Percentiles rank a stretch among this genome's conserved stretches.
These are phyloP conservation scores for Notodonta ziczac DNA, from an alignment of 2,888 invertebrate species.

Conservation along the genomic window DNA sequence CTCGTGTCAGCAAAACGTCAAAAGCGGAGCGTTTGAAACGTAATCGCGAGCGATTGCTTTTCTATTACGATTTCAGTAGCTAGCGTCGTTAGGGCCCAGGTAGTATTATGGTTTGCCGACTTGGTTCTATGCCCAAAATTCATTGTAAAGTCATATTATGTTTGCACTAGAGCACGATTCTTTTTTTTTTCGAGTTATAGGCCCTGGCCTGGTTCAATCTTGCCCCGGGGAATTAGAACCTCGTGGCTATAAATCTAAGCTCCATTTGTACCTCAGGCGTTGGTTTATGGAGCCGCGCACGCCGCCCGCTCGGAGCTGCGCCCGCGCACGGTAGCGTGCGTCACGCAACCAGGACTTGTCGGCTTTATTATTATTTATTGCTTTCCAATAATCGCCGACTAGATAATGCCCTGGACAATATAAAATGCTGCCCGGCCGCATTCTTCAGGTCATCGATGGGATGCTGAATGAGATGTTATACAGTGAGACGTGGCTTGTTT, in stretches of 20 bases:
- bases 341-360: constrained; percentile 72
- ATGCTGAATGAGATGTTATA: constrained; percentile 48
- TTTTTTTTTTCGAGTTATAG: too few relatives aligned
- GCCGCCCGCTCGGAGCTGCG: constrained; percentile 33
- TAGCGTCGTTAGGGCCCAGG: too few relatives aligned
- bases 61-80: too few relatives aligned
- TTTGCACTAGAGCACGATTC: too few relatives aligned
- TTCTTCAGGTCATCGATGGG: constrained; percentile 42
- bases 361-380: constrained; percentile 82
- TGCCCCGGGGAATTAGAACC: too few relatives aligned
- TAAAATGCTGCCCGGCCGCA: constrained; percentile 54
- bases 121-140: too few relatives aligned
- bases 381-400: constrained; percentile 70
- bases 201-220: too few relatives aligned
- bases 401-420: constrained; percentile 64
- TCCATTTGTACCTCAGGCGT: constrained; percentile 8
- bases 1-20: too few relatives aligned
- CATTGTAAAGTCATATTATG: too few relatives aligned
- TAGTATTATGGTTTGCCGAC: too few relatives aligned
- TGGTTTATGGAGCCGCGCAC: constrained; percentile 29
- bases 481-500: constrained; percentile 22
- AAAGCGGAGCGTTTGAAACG: too few relatives aligned
- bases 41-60: too few relatives aligned
- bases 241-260: background rate
- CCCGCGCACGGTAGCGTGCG: constrained; percentile 71